Conservation (phyloP, 2,888 invertebrate species). For the Xylota segnis region DNA sequence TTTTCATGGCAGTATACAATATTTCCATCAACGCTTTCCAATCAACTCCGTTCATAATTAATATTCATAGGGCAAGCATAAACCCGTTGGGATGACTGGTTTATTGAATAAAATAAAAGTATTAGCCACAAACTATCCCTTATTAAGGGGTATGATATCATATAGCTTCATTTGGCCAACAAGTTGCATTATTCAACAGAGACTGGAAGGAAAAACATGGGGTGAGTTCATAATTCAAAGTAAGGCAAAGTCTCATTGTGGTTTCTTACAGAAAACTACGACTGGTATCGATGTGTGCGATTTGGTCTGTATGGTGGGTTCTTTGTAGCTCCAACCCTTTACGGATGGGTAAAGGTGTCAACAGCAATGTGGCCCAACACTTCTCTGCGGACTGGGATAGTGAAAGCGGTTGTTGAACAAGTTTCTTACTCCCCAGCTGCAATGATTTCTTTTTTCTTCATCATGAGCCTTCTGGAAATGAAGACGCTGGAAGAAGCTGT, state of each 20-base stretch:
- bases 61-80: neutral
- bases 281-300: conserved; percentile 89
- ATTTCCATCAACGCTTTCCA: neutral
- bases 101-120: conserved; percentile 80
- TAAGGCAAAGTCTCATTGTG: no score
- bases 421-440: conserved; percentile 91
- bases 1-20: neutral
- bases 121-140: conserved; percentile 82
- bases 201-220: conserved; percentile 87
- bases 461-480: conserved; percentile 90
- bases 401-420: conserved; percentile 91
- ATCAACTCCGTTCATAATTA: neutral
- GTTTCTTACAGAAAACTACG: conserved; percentile 85
- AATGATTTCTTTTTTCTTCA: conserved; percentile 91
- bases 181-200: conserved; percentile 90
- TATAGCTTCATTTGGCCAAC: conserved; percentile 90
- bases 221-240: conserved; percentile 84
- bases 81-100: conserved; percentile 69
- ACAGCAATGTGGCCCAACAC: conserved; percentile 91
- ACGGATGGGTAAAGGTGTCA: conserved; percentile 92
- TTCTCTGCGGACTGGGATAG: conserved; percentile 88
- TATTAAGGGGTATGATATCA: conserved; percentile 88
- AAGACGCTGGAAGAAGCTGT: conserved; percentile 87
- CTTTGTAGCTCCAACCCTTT: conserved; percentile 92
- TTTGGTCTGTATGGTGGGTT: conserved; percentile 92